Evolutionary conservation across 2,888 invertebrate genomes (phyloP), one percentile per base, ranked within the genome.

Genomic region (Apoda limacodes): DNA sequence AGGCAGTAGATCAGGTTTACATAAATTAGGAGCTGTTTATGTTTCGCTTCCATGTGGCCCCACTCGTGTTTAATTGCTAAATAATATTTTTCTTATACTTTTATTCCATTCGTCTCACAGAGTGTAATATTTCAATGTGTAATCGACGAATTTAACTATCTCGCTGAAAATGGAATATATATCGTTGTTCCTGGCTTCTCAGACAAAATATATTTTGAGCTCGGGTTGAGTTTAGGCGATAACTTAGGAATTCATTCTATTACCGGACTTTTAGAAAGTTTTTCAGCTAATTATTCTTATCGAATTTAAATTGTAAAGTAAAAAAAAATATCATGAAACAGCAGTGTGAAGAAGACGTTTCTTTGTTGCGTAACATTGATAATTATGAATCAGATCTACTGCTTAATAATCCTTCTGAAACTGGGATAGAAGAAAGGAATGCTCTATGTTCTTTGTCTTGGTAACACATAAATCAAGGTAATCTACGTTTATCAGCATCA

Each of bases 1-100:
- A 13, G 40, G 43, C 2, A 39, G 32, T 15, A 29, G 32, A 21
- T 20, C 43, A 11, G 40, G 39, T 1, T 17, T 30, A 14, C 41
- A 43, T 23, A 43, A 43, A 26, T 34, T 43, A 22, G 40, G 43
- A 7, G 45, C 36, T 2, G 40, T 43, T 9, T 46, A 46, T 22
- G 25, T 36, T 6, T 43, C 40, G 3, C 10, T 45, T 12, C 34
- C 34, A 7, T 38, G 38, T 26, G 41, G 42, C 3, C 34, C 45
- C 2, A 13, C 26, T n/a, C 22, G 14, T 4, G n/a, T 19, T 9
- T 38, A 38, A 5, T 2, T 9, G 3, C 28, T 45, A 12, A 22
- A 13, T 6, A 36, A 45, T 20, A 42, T 45, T 13, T 45, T 45
- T 17, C 10, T 40, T 2, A 9, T 30, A 1, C 17, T 35, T 9